Evolutionary conservation across 2,888 invertebrate species (phyloP).

Genomic region (Agrotis ipsilon): DNA sequence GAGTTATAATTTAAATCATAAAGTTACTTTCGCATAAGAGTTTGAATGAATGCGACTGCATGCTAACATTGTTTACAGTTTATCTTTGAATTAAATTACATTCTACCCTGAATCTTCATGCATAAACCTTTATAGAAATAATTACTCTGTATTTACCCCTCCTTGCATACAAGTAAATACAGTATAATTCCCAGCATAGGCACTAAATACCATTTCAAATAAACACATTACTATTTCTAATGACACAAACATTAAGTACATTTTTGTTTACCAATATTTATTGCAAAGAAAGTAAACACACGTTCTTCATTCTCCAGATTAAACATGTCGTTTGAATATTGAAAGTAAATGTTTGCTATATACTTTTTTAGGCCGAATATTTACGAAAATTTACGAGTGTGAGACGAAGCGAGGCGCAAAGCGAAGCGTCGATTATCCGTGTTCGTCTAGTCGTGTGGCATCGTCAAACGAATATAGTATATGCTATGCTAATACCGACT

Average conservation of each 20-base stretch:
- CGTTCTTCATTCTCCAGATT: constrained; percentile 72
- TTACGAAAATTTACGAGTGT: constrained; percentile 71
- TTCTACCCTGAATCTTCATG: neutral
- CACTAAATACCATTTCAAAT: constrained; percentile 33
- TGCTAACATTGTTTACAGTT: too few species aligned
- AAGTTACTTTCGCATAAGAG: neutral
- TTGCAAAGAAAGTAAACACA: constrained; percentile 60
- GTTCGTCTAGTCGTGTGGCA: constrained; percentile 35
- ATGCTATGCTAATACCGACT: constrained; percentile 49
- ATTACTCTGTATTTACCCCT: neutral
- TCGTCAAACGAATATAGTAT: constrained; percentile 37
- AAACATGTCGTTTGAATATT: constrained; percentile 77
- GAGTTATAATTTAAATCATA: neutral
- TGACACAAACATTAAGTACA: constrained; percentile 47
- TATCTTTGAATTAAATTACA: neutral
- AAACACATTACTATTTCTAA: constrained; percentile 52
- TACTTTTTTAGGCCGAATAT: constrained; percentile 67
- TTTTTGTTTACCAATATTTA: constrained; percentile 63
- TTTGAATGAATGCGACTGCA: too few species aligned
- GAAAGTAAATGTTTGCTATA: constrained; percentile 74
- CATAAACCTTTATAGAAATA: neutral
- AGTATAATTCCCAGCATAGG: neutral
- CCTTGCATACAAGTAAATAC: neutral
- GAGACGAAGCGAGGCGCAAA: constrained; percentile 54
- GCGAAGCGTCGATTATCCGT: constrained; percentile 66